phyloP scores from a whole-genome alignment of 2,797 vertebrate species.

The Acipenser ruthenus region DNA sequence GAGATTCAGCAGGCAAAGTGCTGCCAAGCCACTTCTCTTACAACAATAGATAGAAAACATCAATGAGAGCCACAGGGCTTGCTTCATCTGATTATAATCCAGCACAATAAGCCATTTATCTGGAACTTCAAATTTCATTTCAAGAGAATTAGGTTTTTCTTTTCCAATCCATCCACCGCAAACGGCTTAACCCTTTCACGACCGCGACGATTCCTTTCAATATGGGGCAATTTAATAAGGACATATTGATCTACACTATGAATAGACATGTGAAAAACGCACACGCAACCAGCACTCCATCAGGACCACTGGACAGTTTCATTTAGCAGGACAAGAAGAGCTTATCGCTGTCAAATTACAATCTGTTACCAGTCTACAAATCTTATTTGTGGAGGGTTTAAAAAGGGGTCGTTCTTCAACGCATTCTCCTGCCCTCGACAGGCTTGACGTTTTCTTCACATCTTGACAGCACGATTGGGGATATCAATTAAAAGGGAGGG shows the following conservation, averaged over 20 bases:
- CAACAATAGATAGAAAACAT: conserved; percentile 13
- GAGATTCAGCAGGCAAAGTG: background rate
- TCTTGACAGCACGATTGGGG: no score
- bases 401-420: background rate
- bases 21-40: conserved; percentile 9
- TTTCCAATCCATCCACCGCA: conserved; percentile 19
- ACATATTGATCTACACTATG: conserved; percentile 29
- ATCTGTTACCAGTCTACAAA: background rate
- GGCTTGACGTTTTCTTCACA: no score
- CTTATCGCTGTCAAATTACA: background rate
- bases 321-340: background rate
- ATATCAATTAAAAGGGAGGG: no score
- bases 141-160: conserved; percentile 12
- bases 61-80: conserved; percentile 9
- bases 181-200: conserved; percentile 24
- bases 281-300: background rate
- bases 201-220: conserved; percentile 14
- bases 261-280: background rate
- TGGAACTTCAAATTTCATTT: conserved; percentile 30
- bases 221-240: conserved; percentile 30
- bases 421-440: no score
- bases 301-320: background rate
- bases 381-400: background rate
- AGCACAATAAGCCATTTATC: conserved; percentile 31
- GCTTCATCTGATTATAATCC: conserved; percentile 23